A percentile compares a stretch with the other conserved stretches of the same genome.
Evolutionary conservation across 2,113 vertebrate genomes (phyloP).

Genomic region (Ascaphus truei): DNA sequence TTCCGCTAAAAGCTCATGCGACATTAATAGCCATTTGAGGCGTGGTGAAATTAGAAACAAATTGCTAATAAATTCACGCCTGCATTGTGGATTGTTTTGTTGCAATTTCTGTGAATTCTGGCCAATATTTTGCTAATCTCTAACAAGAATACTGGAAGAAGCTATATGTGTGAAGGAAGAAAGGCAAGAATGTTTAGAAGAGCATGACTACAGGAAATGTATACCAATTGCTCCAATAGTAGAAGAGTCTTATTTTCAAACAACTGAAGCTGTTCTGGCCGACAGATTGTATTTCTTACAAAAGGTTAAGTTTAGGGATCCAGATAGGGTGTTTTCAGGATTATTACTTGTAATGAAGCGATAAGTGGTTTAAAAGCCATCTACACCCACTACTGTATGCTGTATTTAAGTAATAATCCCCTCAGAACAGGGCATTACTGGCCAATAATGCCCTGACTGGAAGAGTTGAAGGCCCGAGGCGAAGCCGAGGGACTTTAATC

Average conservation of each 20-base stretch:
- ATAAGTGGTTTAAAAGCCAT: conserved; percentile 6
- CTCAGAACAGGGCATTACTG: no score
- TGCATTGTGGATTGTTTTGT: no score
- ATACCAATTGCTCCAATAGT: neutral
- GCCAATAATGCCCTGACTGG: no score
- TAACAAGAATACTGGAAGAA: neutral
- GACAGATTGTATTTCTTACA: conserved; percentile 2
- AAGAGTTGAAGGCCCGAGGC: no score
- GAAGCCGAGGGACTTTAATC: no score
- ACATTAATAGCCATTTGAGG: no score
- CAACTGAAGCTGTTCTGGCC: neutral
- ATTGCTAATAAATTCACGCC: no score
- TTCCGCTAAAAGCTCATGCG: no score
- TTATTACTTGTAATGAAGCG: conserved; percentile 14
- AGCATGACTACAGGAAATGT: neutral
- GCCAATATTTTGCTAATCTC: neutral
- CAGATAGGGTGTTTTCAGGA: neutral
- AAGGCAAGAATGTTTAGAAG: neutral
- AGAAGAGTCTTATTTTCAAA: neutral
- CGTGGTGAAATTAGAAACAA: no score
- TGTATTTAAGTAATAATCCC: no score
- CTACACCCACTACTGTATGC: neutral
- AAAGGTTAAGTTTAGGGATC: neutral
- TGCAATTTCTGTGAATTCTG: no score
- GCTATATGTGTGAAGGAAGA: neutral